A percentile compares a stretch with the other conserved stretches of the same genome.
Conservation (phyloP, 1,140 invertebrate genomes). For the honey bee (Apis mellifera) region DNA sequence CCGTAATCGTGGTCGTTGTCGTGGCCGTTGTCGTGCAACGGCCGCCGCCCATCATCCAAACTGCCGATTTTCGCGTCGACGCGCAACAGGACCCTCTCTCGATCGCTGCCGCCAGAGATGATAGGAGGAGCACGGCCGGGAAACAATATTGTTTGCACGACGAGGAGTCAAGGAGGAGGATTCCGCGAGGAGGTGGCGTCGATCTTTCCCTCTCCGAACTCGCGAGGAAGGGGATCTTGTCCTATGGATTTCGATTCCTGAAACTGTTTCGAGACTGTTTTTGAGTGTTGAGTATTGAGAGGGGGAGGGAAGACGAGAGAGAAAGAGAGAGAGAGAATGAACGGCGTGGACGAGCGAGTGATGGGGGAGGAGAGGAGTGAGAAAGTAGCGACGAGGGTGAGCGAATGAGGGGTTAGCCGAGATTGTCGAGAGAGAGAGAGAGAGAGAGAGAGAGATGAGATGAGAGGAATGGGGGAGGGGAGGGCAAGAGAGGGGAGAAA, state of each 20-base stretch:
- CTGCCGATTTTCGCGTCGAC: conserved; percentile 67
- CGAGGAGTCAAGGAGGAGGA: no score
- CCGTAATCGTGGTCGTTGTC: conserved; percentile 9
- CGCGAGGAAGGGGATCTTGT: not conserved
- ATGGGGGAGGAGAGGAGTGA: not conserved
- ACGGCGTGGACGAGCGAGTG: not conserved
- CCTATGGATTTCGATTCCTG: not conserved
- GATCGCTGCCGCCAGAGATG: conserved; percentile 43
- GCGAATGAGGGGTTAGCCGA: conserved; percentile 7
- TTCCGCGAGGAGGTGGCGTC: conserved; percentile 9
- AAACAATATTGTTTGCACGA: no score
- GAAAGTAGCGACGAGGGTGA: not conserved
- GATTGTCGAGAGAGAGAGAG: not conserved
- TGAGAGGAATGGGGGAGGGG: not conserved
- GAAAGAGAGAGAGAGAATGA: not conserved
- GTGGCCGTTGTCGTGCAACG: conserved; percentile 24
- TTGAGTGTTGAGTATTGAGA: not conserved
- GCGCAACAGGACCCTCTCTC: conserved; percentile 58
- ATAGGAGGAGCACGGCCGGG: not conserved
- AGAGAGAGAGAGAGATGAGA: conserved; percentile 1
- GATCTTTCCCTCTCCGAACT: conserved; percentile 28
- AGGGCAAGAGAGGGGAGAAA: conserved; percentile 69
- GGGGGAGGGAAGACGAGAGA: not conserved
- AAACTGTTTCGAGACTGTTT: not conserved
- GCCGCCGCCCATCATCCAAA: conserved; percentile 55